A percentile compares a stretch with the other conserved stretches of the same genome.
phyloP scores from a whole-genome alignment of 2,888 invertebrate genomes.

The Priocnemis perturbator region DNA sequence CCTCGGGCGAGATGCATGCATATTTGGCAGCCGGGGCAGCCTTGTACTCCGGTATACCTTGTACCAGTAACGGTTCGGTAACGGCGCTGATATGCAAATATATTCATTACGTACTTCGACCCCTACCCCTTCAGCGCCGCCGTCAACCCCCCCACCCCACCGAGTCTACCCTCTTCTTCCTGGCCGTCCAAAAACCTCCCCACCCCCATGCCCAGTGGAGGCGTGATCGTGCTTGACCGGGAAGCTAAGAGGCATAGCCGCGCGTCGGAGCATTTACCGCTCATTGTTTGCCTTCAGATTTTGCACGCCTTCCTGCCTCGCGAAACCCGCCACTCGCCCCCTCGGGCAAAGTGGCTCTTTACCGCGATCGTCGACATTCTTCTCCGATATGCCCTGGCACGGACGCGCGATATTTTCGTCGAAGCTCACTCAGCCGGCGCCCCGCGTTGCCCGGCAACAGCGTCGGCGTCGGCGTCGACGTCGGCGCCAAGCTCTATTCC shows the following conservation, averaged over 20 bases:
- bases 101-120: slow-evolving; percentile 72
- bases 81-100: slow-evolving; percentile 74
- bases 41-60: slow-evolving; percentile 64
- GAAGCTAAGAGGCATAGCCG: slow-evolving; percentile 22
- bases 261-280: not conserved
- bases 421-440: too few relatives aligned
- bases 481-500: too few relatives aligned
- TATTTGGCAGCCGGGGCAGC: slow-evolving; percentile 71
- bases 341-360: too few relatives aligned
- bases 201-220: too few relatives aligned
- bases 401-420: too few relatives aligned
- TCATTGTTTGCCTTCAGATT: too few relatives aligned
- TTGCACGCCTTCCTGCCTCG: too few relatives aligned
- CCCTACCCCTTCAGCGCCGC: slow-evolving; percentile 56
- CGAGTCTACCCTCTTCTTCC: slow-evolving; percentile 33
- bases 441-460: too few relatives aligned
- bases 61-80: slow-evolving; percentile 71
- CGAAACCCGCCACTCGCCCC: too few relatives aligned
- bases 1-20: slow-evolving; percentile 70
- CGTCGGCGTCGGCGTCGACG: too few relatives aligned
- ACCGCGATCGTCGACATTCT: too few relatives aligned
- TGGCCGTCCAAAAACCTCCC: slow-evolving; percentile 46
- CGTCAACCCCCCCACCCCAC: slow-evolving; percentile 14
- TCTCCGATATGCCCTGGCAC: too few relatives aligned
- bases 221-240: slow-evolving; percentile 38